Evolutionary conservation across 2,888 invertebrate genomes (phyloP).

Genomic region (Axea sp.): DNA sequence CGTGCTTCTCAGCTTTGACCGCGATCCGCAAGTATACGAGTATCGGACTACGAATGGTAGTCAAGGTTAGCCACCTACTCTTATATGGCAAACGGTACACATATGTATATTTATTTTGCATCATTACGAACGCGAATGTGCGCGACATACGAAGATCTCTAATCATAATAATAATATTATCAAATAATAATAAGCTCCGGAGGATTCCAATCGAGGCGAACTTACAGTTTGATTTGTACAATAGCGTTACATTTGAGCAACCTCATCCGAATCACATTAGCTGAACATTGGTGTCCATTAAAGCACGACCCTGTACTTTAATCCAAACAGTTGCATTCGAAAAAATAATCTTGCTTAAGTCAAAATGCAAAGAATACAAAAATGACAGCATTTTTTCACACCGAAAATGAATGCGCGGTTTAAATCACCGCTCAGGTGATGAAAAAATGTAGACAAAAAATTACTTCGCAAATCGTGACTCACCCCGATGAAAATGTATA

Average conservation of each 20-base stretch:
- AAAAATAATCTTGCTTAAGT: background rate
- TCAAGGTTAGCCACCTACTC: constrained; percentile 76
- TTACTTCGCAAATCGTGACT: too few relatives aligned
- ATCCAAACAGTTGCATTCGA: background rate
- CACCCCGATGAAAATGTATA: too few relatives aligned
- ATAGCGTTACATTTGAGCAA: constrained; percentile 8
- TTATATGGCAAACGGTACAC: constrained; percentile 38
- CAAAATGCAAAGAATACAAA: background rate
- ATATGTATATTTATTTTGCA: constrained; percentile 33
- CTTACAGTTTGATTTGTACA: constrained; percentile 4
- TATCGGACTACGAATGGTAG: constrained; percentile 61
- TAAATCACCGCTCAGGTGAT: too few relatives aligned
- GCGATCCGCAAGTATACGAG: constrained; percentile 35
- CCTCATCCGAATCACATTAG: constrained; percentile 6
- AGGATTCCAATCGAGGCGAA: background rate
- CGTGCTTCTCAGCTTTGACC: constrained; percentile 31
- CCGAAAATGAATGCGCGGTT: too few relatives aligned
- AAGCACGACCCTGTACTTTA: constrained; percentile 15
- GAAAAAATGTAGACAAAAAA: too few relatives aligned
- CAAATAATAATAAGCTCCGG: constrained; percentile 15
- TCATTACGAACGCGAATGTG: constrained; percentile 6
- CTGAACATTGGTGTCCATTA: constrained; percentile 23
- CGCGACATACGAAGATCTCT: constrained; percentile 9
- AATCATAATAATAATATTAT: too few relatives aligned
- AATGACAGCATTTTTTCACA: too few relatives aligned